Evolutionary conservation across 2,113 vertebrate species (phyloP).

Genomic region (Microcebus jonahi): DNA sequence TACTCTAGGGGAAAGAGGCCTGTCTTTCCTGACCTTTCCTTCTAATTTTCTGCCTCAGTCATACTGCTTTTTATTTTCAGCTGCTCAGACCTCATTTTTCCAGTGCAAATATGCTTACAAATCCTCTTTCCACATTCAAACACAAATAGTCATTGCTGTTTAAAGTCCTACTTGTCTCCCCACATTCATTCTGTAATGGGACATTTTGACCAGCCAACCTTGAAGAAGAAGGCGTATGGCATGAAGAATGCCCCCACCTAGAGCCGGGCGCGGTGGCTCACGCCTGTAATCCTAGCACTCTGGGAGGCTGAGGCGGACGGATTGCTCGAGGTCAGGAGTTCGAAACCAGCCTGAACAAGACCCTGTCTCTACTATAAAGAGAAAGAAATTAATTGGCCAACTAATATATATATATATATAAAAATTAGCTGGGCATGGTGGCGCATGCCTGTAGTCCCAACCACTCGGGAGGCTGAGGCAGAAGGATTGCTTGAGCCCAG

Average conservation of each 20-base stretch:
- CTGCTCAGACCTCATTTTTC: neutral
- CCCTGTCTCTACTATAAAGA: too few relatives aligned
- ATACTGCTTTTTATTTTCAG: neutral
- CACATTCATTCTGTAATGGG: neutral
- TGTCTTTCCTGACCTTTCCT: neutral
- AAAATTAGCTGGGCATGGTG: too few relatives aligned
- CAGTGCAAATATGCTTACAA: neutral
- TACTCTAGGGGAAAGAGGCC: neutral
- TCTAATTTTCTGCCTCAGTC: neutral
- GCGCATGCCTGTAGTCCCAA: too few relatives aligned
- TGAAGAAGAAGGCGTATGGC: neutral
- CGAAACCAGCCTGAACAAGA: too few relatives aligned
- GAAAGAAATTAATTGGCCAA: too few relatives aligned
- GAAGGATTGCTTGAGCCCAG: too few relatives aligned
- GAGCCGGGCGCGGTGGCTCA: too few relatives aligned
- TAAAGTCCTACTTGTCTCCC: neutral
- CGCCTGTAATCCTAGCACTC: too few relatives aligned
- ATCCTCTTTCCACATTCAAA: neutral
- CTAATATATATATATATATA: too few relatives aligned
- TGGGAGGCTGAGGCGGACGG: too few relatives aligned
- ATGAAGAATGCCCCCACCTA: neutral
- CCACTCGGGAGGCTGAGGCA: too few relatives aligned
- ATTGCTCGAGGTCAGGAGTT: too few relatives aligned
- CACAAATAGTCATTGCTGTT: neutral
- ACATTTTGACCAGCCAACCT: neutral